Percentiles rank a stretch among this genome's conserved stretches.
phyloP scores from a whole-genome alignment of 2,888 invertebrate species.

The Trachelus troglodyta region DNA sequence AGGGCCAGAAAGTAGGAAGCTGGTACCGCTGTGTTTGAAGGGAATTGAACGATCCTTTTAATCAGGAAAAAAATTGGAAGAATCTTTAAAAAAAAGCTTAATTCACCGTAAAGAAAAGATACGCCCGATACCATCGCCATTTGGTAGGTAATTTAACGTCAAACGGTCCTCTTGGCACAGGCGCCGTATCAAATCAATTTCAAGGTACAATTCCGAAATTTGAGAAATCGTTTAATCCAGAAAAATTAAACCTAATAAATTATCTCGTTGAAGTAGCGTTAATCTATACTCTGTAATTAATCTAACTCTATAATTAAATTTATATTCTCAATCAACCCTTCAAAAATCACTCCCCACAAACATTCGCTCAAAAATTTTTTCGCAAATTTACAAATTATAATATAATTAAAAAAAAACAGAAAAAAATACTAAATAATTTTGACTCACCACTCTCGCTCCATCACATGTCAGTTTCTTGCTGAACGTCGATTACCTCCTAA shows the following conservation, averaged over 20 bases:
- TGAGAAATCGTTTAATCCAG: not conserved
- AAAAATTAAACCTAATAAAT: not conserved
- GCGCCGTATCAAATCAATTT: not conserved
- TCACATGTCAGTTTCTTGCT: conserved; percentile 8
- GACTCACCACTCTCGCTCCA: conserved; percentile 30
- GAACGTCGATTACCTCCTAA: not conserved
- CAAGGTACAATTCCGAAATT: not conserved
- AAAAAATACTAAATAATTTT: not conserved
- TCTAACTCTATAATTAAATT: not conserved
- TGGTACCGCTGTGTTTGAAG: not conserved
- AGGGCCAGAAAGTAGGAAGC: not conserved
- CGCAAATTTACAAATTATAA: not conserved
- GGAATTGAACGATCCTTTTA: not conserved
- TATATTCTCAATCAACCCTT: not conserved
- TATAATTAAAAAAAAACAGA: not conserved
- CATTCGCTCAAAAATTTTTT: not conserved
- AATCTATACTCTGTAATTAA: not conserved
- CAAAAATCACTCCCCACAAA: not conserved
- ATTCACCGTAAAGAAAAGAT: not conserved
- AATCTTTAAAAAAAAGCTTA: not conserved
- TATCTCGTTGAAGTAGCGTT: no score
- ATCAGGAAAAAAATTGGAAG: not conserved
- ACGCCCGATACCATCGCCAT: not conserved
- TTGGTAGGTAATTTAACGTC: not conserved
- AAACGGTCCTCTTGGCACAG: not conserved